Evolutionary conservation across 2,797 vertebrate species (phyloP), one percentile per base, ranked within the genome.

Genomic region (Pogonophryne albipinna): DNA sequence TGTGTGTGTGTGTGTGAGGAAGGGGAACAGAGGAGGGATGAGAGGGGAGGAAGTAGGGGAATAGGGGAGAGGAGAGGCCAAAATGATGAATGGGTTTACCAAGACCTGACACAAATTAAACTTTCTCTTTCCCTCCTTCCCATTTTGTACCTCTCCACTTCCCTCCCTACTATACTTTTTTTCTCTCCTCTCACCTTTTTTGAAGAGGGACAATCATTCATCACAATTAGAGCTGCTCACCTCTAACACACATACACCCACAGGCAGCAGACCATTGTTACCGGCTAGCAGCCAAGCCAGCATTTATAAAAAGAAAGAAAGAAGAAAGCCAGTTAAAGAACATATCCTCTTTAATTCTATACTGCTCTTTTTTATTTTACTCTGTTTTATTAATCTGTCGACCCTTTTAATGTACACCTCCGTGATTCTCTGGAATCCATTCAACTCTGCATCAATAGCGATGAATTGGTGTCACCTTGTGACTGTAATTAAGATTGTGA

Each of bases 391-490:
- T 57, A 13, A 60, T 20, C 20, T 58, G 10, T 52, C 62, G 20
- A 66, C 27, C 66, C 49, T 6, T 42, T 10, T 71, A 50, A 56
- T 62, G 27, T 9, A 17, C 38, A 50, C 44, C 34, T 47, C 51
- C 64, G 71, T 57, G 71, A 74, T 90, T 66, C 66, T 67, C 79
- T 61, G 31, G 66, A 90, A 79, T 80, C 58, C 27, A 51, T 79
- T 85, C 56, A 77, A 51, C 77, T 89, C 69, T 80, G 72, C 81
- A 84, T 86, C 80, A 82, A 73, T 79, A 50, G 74, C 51, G 16
- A 86, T 83, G 90, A 92, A 92, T 88, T 91, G 89, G 84, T 89
- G 89, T 92, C 89, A 92, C 90, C 89, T 91, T 93, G 90, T 74
- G 45, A 74, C 74, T 85, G 88, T 91, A 91, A 92, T 92, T 92